Evolutionary conservation across 30 jellyfish, hydroid and myxozoan species (phyloP).

Genomic region (Catostylus mosaicus): DNA sequence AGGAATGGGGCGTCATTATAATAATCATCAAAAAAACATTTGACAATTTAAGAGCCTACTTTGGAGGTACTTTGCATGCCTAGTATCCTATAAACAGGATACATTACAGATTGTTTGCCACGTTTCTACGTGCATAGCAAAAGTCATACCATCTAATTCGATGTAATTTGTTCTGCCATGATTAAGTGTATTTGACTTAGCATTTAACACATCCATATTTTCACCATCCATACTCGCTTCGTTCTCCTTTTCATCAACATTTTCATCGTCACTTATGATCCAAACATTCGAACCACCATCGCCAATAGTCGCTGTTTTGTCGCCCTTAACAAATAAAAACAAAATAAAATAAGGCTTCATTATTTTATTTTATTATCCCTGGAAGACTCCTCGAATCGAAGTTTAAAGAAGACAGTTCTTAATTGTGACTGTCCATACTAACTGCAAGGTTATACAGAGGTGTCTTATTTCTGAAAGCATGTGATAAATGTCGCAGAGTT

Average conservation of each 20-base stretch:
- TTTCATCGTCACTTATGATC: conserved; percentile 86
- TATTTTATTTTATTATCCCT: no score
- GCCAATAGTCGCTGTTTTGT: conserved; percentile 65
- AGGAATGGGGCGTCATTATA: neutral
- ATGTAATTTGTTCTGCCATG: neutral
- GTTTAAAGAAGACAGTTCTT: no score
- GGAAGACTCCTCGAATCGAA: no score
- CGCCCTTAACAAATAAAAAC: conserved; percentile 30
- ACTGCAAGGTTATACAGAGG: no score
- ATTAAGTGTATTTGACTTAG: neutral
- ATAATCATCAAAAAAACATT: neutral
- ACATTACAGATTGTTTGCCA: no score
- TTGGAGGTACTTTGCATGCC: no score
- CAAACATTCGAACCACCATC: conserved; percentile 79
- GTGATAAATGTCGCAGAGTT: no score
- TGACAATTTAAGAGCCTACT: no score
- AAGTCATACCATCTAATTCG: conserved; percentile 38
- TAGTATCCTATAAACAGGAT: no score
- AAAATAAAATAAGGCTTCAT: neutral
- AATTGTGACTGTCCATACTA: no score
- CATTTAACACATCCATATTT: neutral
- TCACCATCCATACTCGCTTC: neutral
- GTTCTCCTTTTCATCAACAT: neutral
- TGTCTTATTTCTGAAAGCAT: no score
- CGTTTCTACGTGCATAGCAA: no score